Conservation (phyloP, 2,888 invertebrate species). For the Eristalinus sepulchralis region DNA sequence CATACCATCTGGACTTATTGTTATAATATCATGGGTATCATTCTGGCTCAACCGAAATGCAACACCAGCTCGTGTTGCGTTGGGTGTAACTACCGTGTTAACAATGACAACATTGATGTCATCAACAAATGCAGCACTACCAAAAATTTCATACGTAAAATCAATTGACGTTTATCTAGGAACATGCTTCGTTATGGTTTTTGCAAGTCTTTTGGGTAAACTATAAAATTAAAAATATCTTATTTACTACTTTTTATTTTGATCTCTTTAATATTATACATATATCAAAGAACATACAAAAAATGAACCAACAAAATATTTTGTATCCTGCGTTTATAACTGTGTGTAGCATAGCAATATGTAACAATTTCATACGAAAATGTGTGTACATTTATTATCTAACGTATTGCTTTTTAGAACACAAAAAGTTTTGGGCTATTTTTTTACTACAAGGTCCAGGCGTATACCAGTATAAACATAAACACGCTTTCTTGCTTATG, state of each 20-base stretch:
- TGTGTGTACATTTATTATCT: neutral
- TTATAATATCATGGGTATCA: constrained; percentile 98
- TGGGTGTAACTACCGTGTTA: constrained; percentile 97
- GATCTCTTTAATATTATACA: constrained; percentile 26
- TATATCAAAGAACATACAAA: constrained; percentile 47
- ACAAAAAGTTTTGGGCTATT: neutral
- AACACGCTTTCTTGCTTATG: neutral
- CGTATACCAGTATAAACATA: neutral
- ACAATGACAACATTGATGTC: constrained; percentile 99
- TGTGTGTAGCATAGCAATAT: constrained; percentile 14
- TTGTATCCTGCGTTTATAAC: constrained; percentile 53
- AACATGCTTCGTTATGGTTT: constrained; percentile 99
- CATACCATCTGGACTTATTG: constrained; percentile 97
- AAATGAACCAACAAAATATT: constrained; percentile 40
- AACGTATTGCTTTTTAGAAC: neutral
- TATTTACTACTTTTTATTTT: constrained; percentile 52
- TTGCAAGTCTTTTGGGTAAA: constrained; percentile 97
- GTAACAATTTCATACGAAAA: neutral
- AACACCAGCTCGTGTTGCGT: constrained; percentile 95
- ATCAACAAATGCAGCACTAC: constrained; percentile 96
- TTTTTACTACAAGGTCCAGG: neutral
- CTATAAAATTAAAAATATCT: constrained; percentile 70
- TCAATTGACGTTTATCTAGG: constrained; percentile 98
- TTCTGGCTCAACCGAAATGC: constrained; percentile 98
- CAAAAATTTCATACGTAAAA: constrained; percentile 98